phyloP scores from a whole-genome alignment of 1,140 invertebrate species.

The Cepaea nemoralis region DNA sequence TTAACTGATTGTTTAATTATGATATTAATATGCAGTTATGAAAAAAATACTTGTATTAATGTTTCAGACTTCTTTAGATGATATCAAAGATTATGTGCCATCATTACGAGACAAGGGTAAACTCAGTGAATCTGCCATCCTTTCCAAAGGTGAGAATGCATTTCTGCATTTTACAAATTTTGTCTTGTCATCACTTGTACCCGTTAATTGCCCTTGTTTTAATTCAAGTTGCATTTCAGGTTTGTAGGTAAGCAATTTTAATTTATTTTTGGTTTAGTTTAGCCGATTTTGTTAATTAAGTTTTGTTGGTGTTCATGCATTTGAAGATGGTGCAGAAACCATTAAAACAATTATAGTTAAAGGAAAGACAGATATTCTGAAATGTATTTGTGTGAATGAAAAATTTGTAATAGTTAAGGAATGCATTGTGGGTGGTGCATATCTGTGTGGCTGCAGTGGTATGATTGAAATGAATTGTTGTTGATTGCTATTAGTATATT shows the following conservation, averaged over 20 bases:
- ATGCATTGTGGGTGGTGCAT: constrained; percentile 9
- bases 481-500: constrained; percentile 12
- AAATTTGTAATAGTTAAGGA: not conserved
- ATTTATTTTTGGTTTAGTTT: not conserved
- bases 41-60: too few relatives aligned
- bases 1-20: too few relatives aligned
- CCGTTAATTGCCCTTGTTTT: not conserved
- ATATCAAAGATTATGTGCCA: constrained; percentile 43
- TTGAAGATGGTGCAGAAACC: not conserved
- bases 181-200: not conserved
- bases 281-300: not conserved
- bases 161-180: constrained; percentile 31
- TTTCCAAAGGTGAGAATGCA: constrained; percentile 46
- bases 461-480: not conserved
- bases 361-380: not conserved
- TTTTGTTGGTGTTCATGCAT: not conserved
- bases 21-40: too few relatives aligned
- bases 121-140: constrained; percentile 46
- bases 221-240: constrained; percentile 12
- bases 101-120: constrained; percentile 46
- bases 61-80: constrained; percentile 46
- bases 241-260: constrained; percentile 28
- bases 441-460: not conserved
- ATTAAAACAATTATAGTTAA: not conserved
- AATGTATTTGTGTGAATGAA: too few relatives aligned